Percentiles rank a stretch among this genome's conserved stretches.
These are phyloP conservation scores for Mastomys natalensis DNA, from an alignment of 2,113 vertebrate genomes.

Conservation along the genomic window DNA sequence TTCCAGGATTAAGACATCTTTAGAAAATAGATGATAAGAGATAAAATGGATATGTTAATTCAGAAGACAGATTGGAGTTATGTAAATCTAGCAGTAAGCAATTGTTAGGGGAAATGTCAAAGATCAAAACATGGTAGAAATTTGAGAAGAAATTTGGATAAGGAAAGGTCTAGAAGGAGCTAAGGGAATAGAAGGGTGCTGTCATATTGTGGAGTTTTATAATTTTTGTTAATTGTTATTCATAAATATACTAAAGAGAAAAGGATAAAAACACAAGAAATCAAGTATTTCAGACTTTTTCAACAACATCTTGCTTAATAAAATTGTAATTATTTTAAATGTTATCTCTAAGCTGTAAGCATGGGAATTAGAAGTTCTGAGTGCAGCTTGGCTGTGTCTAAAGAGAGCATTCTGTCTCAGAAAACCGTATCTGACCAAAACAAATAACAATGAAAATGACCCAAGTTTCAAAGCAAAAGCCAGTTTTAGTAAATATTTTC, in stretches of 20 bases:
- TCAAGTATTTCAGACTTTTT: background rate
- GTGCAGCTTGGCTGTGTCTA: background rate
- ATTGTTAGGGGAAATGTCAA: background rate
- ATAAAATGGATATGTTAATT: background rate
- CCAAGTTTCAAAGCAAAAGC: background rate
- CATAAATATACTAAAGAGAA: background rate
- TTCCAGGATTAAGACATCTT: background rate
- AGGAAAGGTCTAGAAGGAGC: background rate
- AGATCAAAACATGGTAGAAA: background rate
- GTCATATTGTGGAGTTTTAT: background rate
- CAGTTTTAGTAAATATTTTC: constrained; percentile 16
- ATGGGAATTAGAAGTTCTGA: too few species aligned
- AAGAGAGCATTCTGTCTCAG: too few species aligned
- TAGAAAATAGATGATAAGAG: background rate
- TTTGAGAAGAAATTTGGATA: background rate
- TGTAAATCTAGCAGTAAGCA: background rate
- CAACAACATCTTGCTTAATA: background rate
- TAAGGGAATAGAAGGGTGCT: background rate
- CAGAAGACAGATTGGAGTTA: too few species aligned
- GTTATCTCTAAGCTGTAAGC: background rate
- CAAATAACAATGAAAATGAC: background rate
- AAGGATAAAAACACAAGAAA: background rate
- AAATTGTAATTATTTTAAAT: background rate
- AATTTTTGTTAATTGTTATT: background rate
- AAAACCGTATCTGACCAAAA: background rate